A percentile compares a stretch with the other conserved stretches of the same genome.
These are phyloP conservation scores for Diarsia rubi DNA, from an alignment of 2,888 invertebrate species.

Conservation along the genomic window DNA sequence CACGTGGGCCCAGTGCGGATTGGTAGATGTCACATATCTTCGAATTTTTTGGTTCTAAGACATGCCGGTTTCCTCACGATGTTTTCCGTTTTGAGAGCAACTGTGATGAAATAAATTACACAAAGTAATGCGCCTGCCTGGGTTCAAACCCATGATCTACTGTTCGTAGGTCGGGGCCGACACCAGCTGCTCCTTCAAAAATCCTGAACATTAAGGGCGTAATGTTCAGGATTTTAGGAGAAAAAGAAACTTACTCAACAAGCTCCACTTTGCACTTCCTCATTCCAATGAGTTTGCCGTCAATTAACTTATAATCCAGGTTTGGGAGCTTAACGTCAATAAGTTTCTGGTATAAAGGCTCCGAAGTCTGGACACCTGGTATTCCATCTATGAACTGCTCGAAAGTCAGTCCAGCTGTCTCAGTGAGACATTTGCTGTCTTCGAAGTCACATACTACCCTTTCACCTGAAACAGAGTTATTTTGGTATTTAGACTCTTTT, in stretches of 20 bases:
- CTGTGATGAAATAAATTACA: too few relatives aligned
- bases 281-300: slow-evolving; percentile 54
- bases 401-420: slow-evolving; percentile 19
- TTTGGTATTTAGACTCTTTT: neutral
- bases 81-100: too few relatives aligned
- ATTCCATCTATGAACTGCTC: slow-evolving; percentile 52
- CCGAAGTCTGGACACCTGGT: slow-evolving; percentile 63
- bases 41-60: too few relatives aligned
- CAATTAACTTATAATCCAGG: slow-evolving; percentile 43
- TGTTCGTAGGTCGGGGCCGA: too few relatives aligned
- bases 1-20: too few relatives aligned
- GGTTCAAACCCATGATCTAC: too few relatives aligned
- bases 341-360: slow-evolving; percentile 67
- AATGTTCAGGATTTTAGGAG: too few relatives aligned
- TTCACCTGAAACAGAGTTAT: slow-evolving; percentile 38
- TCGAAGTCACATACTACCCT: slow-evolving; percentile 62
- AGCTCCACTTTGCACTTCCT: slow-evolving; percentile 50
- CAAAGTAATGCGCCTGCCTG: too few relatives aligned
- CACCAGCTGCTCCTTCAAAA: too few relatives aligned
- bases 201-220: too few relatives aligned
- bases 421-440: slow-evolving; percentile 58
- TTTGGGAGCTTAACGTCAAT: slow-evolving; percentile 49
- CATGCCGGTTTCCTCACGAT: too few relatives aligned
- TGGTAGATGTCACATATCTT: too few relatives aligned
- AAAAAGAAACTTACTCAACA: slow-evolving; percentile 21